Base-by-base conservation (phyloP, 2,797 vertebrate species). In the Cottoperca gobio region DNA sequence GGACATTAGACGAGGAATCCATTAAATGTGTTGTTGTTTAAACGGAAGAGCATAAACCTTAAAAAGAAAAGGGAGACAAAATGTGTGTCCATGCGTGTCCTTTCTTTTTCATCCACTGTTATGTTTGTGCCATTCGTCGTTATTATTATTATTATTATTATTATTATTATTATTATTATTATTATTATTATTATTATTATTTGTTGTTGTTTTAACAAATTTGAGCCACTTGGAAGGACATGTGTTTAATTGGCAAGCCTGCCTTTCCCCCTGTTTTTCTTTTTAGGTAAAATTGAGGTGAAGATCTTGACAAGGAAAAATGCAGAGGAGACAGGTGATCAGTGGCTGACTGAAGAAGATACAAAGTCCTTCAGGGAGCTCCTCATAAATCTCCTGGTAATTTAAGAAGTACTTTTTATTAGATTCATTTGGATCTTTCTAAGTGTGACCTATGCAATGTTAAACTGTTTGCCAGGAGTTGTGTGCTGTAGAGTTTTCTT, bases 321-420 rank as follows among this genome's bases (percentile, higher is more conserved):
- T 53, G 81, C 94, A 77, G 95, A 97, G 48, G 92, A 95, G 14
- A 92, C 96, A 0, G 96, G 96, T 12, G 93, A 96, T 28, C 97
- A 96, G 52, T 98, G 96, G 96, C 92, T 99, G 73, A 96, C 96
- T 2, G 97, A 98, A 48, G 97, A 98, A 78, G 97, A 98, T 80
- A 98, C 97, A 4, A 97, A 95, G 89, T 97, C 95, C 76, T 97
- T 98, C 86, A 96, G 97, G 88, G 97, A 98, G 85, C 96, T 98
- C 16, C 97, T 98, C 89, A 96, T 98, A 89, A 98, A 96, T 69
- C 96, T 98, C 70, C 89, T 98, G 96, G 97, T 98, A 95, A 95
- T 79, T 69, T 31, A 3, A 80, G 4, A 21, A 13, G 0, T 50
- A 21, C 33, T 31, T 77, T 81, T 63, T 31, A 45, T 23, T 33